Evolutionary conservation across 2,113 vertebrate genomes (phyloP).

Genomic region (Nymphicus hollandicus): DNA sequence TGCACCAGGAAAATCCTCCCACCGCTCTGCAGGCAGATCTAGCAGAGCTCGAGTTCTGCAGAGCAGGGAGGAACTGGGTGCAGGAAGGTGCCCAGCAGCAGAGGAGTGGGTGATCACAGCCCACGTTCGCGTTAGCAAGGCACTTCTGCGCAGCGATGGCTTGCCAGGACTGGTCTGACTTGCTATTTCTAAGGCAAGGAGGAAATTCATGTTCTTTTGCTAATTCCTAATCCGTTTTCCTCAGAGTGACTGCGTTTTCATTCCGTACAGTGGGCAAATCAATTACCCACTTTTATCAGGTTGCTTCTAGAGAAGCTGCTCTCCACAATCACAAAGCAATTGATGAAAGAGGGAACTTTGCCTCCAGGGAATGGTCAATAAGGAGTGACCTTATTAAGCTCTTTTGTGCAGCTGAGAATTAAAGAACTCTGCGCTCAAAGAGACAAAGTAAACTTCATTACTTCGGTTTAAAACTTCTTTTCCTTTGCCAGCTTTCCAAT

Average conservation of each 20-base stretch:
- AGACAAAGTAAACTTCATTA: conserved; percentile 1
- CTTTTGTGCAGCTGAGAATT: not conserved
- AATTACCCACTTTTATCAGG: conserved; percentile 29
- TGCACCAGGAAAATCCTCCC: conserved; percentile 36
- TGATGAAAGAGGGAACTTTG: conserved; percentile 2
- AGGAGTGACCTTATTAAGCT: conserved; percentile 46
- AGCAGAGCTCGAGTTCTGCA: not conserved
- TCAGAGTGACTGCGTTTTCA: not conserved
- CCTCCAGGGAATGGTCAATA: not conserved
- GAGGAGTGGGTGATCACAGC: not conserved
- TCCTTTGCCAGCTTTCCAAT: not conserved
- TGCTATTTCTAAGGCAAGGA: not conserved
- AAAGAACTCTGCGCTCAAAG: not conserved
- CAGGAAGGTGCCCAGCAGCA: conserved; percentile 4
- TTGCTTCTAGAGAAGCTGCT: conserved; percentile 23
- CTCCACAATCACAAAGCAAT: not conserved
- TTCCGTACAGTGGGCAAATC: conserved; percentile 20
- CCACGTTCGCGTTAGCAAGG: not conserved
- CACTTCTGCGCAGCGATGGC: not conserved
- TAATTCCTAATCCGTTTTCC: conserved; percentile 20
- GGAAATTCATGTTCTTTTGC: not conserved
- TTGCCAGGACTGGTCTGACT: not conserved
- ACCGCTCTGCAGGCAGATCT: conserved; percentile 15
- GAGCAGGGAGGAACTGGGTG: not conserved
- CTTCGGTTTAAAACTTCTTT: not conserved